These are phyloP conservation scores for Zalophus californianus DNA, from an alignment of 2,797 vertebrate species.

Conservation along the genomic window DNA sequence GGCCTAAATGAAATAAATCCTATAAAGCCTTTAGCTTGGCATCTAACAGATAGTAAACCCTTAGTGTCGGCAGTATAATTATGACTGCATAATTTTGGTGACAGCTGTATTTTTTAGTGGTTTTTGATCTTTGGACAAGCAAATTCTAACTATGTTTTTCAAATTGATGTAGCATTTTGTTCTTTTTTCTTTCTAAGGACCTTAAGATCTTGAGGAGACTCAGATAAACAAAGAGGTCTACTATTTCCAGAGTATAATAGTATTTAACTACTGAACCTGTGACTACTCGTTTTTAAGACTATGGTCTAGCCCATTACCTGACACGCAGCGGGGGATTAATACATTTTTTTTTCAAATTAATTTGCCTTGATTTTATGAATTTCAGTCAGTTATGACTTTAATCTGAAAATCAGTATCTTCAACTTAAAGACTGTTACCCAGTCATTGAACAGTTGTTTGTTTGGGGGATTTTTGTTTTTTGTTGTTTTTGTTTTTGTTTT, in stretches of 20 bases:
- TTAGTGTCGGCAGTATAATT: background rate
- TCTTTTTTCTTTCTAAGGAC: background rate
- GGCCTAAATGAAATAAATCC: background rate
- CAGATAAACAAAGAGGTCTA: background rate
- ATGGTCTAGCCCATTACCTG: background rate
- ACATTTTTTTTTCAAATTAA: background rate
- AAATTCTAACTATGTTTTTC: background rate
- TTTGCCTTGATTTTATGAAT: slow-evolving; percentile 21
- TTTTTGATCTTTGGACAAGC: background rate
- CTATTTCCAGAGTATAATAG: background rate
- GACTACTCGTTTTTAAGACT: background rate
- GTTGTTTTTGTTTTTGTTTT: background rate
- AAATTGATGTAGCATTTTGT: background rate
- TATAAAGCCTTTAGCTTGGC: background rate
- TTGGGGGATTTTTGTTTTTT: background rate
- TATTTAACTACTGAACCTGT: background rate
- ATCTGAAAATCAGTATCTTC: background rate
- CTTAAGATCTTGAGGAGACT: background rate
- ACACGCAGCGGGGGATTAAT: background rate
- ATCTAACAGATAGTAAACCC: background rate
- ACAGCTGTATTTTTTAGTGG: background rate
- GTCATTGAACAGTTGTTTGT: background rate
- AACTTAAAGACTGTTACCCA: background rate
- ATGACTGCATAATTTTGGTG: background rate
- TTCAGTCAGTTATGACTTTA: background rate